phyloP scores from a whole-genome alignment of 2,888 invertebrate species.

The Neuroscelio doddi region DNA sequence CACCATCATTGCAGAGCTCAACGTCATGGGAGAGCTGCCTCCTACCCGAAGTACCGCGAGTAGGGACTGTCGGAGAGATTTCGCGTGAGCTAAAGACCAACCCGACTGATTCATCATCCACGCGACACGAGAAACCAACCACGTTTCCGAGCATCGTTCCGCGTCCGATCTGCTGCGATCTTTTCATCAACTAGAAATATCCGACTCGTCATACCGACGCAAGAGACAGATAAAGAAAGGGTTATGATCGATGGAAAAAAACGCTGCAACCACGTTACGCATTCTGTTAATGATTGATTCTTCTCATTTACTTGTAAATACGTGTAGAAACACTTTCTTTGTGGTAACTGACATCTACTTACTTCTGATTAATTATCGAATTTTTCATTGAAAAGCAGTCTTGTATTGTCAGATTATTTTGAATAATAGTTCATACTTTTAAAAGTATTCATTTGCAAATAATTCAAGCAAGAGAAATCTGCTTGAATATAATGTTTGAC shows the following conservation, averaged over 20 bases:
- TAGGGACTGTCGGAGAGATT: constrained; percentile 63
- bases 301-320: too few relatives aligned
- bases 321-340: too few relatives aligned
- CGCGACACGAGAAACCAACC: constrained; percentile 36
- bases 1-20: constrained; percentile 64
- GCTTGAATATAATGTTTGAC: too few relatives aligned
- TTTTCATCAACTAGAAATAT: constrained; percentile 24
- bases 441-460: too few relatives aligned
- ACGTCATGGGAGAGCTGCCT: constrained; percentile 55
- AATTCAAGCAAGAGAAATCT: too few relatives aligned
- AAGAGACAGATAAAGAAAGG: not conserved
- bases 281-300: too few relatives aligned
- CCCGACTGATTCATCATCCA: constrained; percentile 69
- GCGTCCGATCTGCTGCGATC: constrained; percentile 45
- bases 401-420: too few relatives aligned
- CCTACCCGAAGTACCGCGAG: constrained; percentile 55
- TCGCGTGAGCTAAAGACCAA: constrained; percentile 67
- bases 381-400: too few relatives aligned
- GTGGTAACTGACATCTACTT: too few relatives aligned
- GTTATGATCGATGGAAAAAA: constrained; percentile 51
- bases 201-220: constrained; percentile 34
- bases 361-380: too few relatives aligned
- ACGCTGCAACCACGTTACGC: constrained; percentile 8
- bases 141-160: constrained; percentile 18
- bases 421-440: too few relatives aligned